Conservation (phyloP, 2,113 vertebrate species). For the Scortum barcoo region DNA sequence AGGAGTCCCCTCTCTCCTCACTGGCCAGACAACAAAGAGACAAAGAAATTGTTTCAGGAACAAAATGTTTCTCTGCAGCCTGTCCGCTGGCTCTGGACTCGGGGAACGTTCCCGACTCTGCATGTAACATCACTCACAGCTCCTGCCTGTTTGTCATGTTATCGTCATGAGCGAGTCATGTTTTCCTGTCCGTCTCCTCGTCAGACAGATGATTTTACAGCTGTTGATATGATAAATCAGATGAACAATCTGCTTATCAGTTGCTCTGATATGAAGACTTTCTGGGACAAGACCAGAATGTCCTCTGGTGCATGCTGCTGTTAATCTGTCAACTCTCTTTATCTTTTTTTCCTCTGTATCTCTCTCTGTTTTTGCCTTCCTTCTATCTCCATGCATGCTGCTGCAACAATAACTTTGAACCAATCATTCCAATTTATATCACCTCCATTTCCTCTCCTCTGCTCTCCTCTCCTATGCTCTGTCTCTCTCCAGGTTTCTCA, state of each 20-base stretch:
- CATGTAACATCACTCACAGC: conserved; percentile 52
- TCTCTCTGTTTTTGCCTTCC: conserved; percentile 19
- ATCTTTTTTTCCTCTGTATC: conserved; percentile 2
- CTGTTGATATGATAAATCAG: conserved; percentile 27
- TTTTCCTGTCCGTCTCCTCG: conserved; percentile 30
- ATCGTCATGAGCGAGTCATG: conserved; percentile 26
- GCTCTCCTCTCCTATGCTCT: conserved; percentile 52
- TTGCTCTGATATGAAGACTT: conserved; percentile 27
- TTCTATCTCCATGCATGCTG: conserved; percentile 57
- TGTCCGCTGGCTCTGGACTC: neutral
- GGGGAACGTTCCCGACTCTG: conserved; percentile 21
- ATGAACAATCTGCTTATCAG: conserved; percentile 2
- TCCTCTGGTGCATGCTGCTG: conserved; percentile 60
- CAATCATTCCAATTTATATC: conserved; percentile 50
- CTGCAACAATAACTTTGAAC: conserved; percentile 52
- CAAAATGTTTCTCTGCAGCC: conserved; percentile 3
- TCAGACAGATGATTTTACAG: conserved; percentile 6
- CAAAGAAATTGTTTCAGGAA: conserved; percentile 1
- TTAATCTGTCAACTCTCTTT: conserved; percentile 32
- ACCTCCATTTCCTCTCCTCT: conserved; percentile 12
- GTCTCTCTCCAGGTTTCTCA: conserved; percentile 93
- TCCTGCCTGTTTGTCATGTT: conserved; percentile 24
- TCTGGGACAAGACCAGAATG: conserved; percentile 22
- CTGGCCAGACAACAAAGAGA: neutral
- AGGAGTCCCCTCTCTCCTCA: neutral